These are phyloP conservation scores for Lasioglossum leucozonium DNA, from an alignment of 2,888 invertebrate genomes.

Conservation along the genomic window DNA sequence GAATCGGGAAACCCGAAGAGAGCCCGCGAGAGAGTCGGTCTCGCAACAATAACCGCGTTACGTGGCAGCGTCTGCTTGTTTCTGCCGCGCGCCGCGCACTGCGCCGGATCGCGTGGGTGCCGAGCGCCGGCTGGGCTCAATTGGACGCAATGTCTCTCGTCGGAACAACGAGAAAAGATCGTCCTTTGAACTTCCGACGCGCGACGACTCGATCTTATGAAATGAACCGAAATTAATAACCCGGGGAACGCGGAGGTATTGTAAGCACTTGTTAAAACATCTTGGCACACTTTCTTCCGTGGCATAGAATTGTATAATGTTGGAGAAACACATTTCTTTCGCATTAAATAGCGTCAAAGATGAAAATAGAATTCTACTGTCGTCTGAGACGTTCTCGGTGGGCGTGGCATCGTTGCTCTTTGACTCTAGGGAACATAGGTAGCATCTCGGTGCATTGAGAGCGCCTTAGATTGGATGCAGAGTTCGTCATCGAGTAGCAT, in stretches of 20 bases:
- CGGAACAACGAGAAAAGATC: conserved; percentile 22
- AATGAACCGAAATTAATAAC: neutral
- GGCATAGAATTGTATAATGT: no score
- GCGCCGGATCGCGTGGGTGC: conserved; percentile 3
- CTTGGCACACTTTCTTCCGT: neutral
- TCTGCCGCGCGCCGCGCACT: conserved; percentile 42
- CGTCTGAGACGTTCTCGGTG: no score
- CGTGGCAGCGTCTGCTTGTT: conserved; percentile 51
- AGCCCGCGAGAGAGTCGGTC: conserved; percentile 51
- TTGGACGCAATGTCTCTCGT: conserved; percentile 68
- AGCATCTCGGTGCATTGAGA: no score
- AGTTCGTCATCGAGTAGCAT: neutral
- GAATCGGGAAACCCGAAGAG: conserved; percentile 32
- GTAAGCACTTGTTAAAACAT: neutral
- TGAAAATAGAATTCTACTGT: no score
- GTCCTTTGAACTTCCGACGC: neutral
- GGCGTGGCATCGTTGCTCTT: no score
- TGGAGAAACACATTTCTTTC: no score
- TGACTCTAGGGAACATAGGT: no score
- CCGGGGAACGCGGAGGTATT: neutral
- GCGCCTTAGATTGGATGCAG: no score
- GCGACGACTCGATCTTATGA: neutral
- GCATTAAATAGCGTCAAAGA: no score
- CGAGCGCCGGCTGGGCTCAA: conserved; percentile 62
- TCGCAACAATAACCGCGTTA: conserved; percentile 65